A percentile compares a stretch with the other conserved stretches of the same genome.
Conservation (phyloP, 2,113 vertebrate genomes). For the Epinephelus lanceolatus region DNA sequence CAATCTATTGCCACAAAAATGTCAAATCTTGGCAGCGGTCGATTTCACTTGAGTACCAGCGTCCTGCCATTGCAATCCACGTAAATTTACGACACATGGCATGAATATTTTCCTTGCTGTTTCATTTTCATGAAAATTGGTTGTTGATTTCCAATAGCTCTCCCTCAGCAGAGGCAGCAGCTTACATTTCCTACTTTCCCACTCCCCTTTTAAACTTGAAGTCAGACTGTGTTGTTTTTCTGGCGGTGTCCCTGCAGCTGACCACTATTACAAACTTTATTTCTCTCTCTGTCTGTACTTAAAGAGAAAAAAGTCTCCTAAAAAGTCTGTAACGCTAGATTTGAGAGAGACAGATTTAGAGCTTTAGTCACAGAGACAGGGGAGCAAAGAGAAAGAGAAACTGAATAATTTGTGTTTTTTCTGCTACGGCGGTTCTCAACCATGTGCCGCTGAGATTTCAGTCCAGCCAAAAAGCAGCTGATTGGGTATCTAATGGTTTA, state of each 20-base stretch:
- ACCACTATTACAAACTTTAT: neutral
- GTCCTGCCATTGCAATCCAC: neutral
- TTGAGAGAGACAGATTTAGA: neutral
- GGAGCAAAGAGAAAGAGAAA: neutral
- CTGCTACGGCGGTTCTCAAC: neutral
- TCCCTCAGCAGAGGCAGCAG: neutral
- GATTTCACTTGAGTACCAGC: neutral
- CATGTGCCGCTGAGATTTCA: conserved; percentile 3
- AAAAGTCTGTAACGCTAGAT: neutral
- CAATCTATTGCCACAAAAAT: no score
- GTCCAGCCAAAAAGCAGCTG: neutral
- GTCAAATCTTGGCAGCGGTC: neutral
- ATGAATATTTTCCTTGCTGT: neutral
- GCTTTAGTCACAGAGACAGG: conserved; percentile 6
- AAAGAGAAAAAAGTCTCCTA: neutral
- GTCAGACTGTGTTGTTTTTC: neutral
- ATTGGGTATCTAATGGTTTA: conserved; percentile 6
- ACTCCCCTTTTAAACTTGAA: neutral
- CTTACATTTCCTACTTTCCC: neutral
- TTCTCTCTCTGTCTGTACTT: neutral
- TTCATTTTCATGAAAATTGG: conserved; percentile 4
- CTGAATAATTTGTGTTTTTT: conserved; percentile 31
- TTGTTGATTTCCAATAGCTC: conserved; percentile 32
- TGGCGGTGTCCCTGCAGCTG: neutral
- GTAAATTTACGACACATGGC: neutral